Conservation (phyloP, 2,888 invertebrate species). For the Camponotus fellah region DNA sequence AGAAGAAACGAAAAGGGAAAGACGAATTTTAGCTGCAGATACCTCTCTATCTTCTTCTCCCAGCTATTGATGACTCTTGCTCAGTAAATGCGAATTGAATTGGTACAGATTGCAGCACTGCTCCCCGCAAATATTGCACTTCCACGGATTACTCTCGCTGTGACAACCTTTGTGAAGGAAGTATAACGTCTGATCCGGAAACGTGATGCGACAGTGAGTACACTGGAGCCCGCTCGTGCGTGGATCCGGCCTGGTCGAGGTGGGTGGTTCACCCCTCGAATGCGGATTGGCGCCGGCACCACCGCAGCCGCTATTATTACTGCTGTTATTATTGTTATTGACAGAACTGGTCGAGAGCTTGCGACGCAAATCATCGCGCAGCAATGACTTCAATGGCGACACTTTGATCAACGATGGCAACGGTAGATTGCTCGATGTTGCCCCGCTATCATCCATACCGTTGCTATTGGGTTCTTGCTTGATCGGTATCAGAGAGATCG, state of each 20-base stretch:
- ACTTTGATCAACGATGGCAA: conserved; percentile 92
- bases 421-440: conserved; percentile 89
- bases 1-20: conserved; percentile 23
- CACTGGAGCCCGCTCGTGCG: conserved; percentile 90
- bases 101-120: conserved; percentile 98
- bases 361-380: conserved; percentile 94
- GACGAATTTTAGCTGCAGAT: conserved; percentile 26
- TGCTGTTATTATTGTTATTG: conserved; percentile 75
- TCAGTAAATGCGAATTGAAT: conserved; percentile 98
- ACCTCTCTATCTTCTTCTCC: conserved; percentile 4
- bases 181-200: conserved; percentile 98
- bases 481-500: conserved; percentile 94
- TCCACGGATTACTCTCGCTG: conserved; percentile 98
- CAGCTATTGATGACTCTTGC: conserved; percentile 94
- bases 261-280: conserved; percentile 87
- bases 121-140: conserved; percentile 99
- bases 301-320: conserved; percentile 70
- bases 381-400: conserved; percentile 94
- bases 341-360: conserved; percentile 89
- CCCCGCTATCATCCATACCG: conserved; percentile 86
- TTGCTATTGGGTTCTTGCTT: conserved; percentile 88
- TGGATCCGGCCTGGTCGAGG: conserved; percentile 91
- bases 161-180: conserved; percentile 99
- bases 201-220: conserved; percentile 95
- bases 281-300: conserved; percentile 83